Percentiles rank a stretch among this genome's conserved stretches.
Conservation (phyloP, 2,113 vertebrate genomes). For the Podocnemis expansa region DNA sequence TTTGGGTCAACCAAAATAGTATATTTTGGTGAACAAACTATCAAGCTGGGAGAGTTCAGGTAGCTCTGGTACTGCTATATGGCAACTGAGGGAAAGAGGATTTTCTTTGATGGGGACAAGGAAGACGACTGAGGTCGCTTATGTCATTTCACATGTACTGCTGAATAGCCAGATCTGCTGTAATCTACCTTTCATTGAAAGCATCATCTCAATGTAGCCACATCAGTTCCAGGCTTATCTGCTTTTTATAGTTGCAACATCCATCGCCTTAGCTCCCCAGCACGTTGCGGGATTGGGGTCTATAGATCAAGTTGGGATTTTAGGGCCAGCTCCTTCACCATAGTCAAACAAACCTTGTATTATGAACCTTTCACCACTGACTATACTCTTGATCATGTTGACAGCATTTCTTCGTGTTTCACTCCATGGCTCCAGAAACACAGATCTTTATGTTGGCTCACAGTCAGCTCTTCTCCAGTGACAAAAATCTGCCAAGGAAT, state of each 20-base stretch:
- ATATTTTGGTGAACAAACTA: fast-evolving
- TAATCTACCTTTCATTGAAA: no score
- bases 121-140: no score
- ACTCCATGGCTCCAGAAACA: not conserved
- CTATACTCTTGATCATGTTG: no score
- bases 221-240: not conserved
- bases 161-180: no score
- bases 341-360: not conserved
- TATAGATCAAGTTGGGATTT: not conserved
- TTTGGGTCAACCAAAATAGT: no score
- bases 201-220: no score
- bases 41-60: no score
- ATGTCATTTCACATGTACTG: no score
- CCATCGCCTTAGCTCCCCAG: not conserved
- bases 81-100: no score
- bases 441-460: not conserved
- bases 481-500: not conserved
- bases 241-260: not conserved
- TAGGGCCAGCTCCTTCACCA: not conserved
- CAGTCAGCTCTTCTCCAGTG: not conserved
- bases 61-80: no score
- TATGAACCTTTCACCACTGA: not conserved
- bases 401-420: not conserved
- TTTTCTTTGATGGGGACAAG: not conserved
- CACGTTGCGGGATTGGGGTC: not conserved